phyloP scores from a whole-genome alignment of 1,140 invertebrate species.

The Macrobrachium rosenbergii region DNA sequence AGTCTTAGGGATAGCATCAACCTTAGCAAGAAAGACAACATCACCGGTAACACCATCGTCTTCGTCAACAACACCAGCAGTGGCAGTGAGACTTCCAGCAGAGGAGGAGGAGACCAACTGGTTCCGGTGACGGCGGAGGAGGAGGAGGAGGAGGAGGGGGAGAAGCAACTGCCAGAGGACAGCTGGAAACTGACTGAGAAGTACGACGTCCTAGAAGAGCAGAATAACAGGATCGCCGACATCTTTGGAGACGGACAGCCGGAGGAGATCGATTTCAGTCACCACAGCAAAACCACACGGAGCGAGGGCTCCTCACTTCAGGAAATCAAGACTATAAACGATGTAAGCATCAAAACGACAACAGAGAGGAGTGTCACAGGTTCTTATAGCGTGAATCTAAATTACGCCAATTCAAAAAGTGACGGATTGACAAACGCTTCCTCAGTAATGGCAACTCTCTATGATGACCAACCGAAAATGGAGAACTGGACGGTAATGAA shows the following conservation, averaged over 20 bases:
- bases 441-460: background rate
- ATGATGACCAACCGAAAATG: background rate
- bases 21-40: slow-evolving; percentile 9
- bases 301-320: slow-evolving; percentile 4
- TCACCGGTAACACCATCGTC: background rate
- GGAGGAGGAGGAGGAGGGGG: too few species aligned
- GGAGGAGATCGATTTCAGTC: slow-evolving; percentile 10
- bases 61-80: background rate
- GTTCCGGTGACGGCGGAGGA: background rate
- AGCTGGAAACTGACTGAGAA: background rate
- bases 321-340: background rate
- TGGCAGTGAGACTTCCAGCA: background rate
- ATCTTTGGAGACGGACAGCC: background rate
- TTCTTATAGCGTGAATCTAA: background rate
- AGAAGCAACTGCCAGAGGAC: background rate
- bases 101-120: background rate
- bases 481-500: background rate
- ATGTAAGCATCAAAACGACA: background rate
- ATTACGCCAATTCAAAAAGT: background rate
- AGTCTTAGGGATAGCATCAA: background rate
- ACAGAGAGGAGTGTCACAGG: background rate
- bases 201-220: background rate
- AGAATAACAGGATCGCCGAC: background rate
- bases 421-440: background rate
- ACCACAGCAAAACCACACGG: background rate